Evolutionary conservation across 2,113 vertebrate species (phyloP).

Genomic region (Nesoenas mayeri): DNA sequence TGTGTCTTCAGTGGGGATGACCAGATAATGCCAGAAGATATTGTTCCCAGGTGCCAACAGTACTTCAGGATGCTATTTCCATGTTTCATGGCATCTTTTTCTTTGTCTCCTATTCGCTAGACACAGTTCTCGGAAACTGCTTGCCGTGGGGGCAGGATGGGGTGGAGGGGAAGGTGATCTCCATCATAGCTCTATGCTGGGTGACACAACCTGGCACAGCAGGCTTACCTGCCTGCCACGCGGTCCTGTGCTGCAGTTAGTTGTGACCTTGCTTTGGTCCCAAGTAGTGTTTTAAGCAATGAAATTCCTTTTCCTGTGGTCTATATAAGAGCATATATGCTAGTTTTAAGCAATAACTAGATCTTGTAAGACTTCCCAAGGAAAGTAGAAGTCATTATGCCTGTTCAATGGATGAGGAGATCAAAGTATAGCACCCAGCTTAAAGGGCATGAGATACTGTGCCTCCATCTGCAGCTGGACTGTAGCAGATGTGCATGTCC

Average conservation of each 20-base stretch:
- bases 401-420: background rate
- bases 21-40: background rate
- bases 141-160: background rate
- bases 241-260: background rate
- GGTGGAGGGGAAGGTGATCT: too few relatives aligned
- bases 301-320: background rate
- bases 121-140: background rate
- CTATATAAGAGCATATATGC: background rate
- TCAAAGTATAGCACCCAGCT: background rate
- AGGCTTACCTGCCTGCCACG: background rate
- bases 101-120: background rate
- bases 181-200: rapidly evolving
- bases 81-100: background rate
- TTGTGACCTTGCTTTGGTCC: background rate
- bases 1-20: background rate
- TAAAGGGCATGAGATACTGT: background rate
- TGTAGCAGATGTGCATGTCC: background rate
- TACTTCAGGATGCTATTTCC: background rate
- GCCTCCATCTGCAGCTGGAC: background rate
- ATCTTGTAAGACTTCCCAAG: background rate
- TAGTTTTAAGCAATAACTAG: background rate
- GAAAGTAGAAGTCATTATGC: background rate
- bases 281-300: background rate
- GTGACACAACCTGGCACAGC: rapidly evolving
- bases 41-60: background rate